Conservation (phyloP, 2,113 vertebrate species). For the Takifugu flavidus region DNA sequence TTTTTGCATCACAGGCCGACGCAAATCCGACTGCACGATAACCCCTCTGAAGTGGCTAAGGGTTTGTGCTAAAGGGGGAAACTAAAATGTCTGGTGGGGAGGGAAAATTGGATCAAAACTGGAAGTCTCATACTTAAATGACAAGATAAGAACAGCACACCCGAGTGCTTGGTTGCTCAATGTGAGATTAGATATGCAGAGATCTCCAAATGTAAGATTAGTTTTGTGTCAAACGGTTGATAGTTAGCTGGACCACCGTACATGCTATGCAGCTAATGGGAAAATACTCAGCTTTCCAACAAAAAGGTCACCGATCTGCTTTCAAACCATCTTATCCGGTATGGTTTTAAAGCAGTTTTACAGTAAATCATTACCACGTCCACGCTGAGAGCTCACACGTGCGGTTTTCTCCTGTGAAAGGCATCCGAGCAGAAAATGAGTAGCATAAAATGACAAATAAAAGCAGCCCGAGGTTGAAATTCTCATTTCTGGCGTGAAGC, state of each 20-base stretch:
- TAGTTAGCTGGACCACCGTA: too few species aligned
- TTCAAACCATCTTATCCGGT: too few species aligned
- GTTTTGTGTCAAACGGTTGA: not conserved
- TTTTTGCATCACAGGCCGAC: constrained; percentile 1
- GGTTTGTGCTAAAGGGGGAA: not conserved
- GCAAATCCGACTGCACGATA: constrained; percentile 21
- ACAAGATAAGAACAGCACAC: constrained; percentile 15
- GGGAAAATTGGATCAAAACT: constrained; percentile 29
- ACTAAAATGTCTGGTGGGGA: not conserved
- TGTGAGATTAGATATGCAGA: constrained; percentile 41
- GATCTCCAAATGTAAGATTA: constrained; percentile 12
- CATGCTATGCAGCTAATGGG: too few species aligned
- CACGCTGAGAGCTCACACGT: too few species aligned
- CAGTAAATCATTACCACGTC: too few species aligned
- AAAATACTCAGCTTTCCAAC: not conserved
- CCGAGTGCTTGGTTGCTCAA: constrained; percentile 39
- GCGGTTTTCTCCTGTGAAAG: too few species aligned
- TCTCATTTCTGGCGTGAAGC: not conserved
- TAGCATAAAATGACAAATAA: not conserved
- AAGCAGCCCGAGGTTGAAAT: not conserved
- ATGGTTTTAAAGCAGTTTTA: too few species aligned
- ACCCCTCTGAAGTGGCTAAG: constrained; percentile 37
- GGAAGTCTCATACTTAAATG: constrained; percentile 10
- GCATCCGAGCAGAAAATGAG: not conserved
- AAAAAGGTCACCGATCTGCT: too few species aligned